Conservation (phyloP, 2,888 invertebrate species). For the Embidobia sp. region DNA sequence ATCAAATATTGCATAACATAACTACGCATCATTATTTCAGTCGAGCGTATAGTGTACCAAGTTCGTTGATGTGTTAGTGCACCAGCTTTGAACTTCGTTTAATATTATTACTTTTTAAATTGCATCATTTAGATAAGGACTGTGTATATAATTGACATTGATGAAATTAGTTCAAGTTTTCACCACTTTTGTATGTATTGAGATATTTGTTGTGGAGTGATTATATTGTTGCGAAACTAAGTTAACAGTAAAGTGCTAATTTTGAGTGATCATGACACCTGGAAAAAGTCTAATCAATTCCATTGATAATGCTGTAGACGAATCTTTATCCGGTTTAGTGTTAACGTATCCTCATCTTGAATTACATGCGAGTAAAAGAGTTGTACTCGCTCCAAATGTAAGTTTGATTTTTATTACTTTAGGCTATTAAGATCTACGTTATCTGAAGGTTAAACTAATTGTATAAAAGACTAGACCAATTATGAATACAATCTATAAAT, state of each 20-base stretch:
- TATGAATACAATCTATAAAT: no score
- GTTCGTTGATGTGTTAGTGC: conserved; percentile 10
- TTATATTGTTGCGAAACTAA: no score
- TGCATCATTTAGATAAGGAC: conserved; percentile 25
- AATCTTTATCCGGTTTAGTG: conserved; percentile 74
- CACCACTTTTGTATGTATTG: not conserved
- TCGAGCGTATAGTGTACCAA: conserved; percentile 23
- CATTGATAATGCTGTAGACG: conserved; percentile 72
- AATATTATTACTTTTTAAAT: conserved; percentile 32
- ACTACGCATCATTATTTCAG: conserved; percentile 37
- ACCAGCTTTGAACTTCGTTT: conserved; percentile 27
- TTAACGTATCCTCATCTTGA: conserved; percentile 75
- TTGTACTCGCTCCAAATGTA: conserved; percentile 74
- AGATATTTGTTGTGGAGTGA: conserved; percentile 1
- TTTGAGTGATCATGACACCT: conserved; percentile 55
- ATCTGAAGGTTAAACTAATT: no score
- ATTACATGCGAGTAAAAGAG: conserved; percentile 72
- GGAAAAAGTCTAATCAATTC: conserved; percentile 75
- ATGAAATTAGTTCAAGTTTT: conserved; percentile 9
- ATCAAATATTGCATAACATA: conserved; percentile 44
- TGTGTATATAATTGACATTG: conserved; percentile 6
- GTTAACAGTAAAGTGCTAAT: not conserved
- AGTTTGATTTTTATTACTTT: conserved; percentile 52
- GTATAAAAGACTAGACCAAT: no score
- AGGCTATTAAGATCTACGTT: no score